Conservation (phyloP, 1,140 invertebrate species). For the Drosophila sp. region DNA sequence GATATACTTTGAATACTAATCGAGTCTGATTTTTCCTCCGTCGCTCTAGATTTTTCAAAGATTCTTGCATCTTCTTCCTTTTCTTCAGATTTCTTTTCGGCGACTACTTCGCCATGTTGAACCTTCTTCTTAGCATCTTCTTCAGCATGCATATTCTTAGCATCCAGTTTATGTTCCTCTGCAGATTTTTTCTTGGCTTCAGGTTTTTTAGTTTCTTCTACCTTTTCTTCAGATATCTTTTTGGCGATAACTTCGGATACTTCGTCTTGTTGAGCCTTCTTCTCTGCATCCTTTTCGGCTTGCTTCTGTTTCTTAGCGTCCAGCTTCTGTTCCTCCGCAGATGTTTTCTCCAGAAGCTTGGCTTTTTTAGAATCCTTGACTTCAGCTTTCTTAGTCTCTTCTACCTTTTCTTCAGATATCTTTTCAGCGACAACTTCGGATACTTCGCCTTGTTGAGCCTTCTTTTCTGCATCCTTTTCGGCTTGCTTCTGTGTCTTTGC, state of each 20-base stretch:
- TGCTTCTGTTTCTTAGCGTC: background rate
- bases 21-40: slow-evolving; percentile 23
- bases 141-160: background rate
- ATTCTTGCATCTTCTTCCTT: background rate
- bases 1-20: slow-evolving; percentile 30
- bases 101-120: background rate
- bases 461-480: slow-evolving; percentile 5
- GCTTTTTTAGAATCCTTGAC: too few relatives aligned
- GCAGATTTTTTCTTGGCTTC: too few relatives aligned
- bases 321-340: too few relatives aligned
- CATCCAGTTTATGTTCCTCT: too few relatives aligned
- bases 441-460: background rate
- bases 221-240: slow-evolving; percentile 28
- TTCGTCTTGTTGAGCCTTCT: background rate
- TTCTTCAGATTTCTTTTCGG: background rate
- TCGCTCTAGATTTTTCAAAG: background rate
- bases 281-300: background rate
- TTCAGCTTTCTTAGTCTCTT: too few relatives aligned
- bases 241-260: slow-evolving; percentile 5
- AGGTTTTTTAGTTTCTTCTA: too few relatives aligned
- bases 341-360: too few relatives aligned
- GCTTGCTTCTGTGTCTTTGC: background rate
- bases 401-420: slow-evolving; percentile 20
- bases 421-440: slow-evolving; percentile 11
- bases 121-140: slow-evolving; percentile 1